Base-by-base conservation (phyloP, 2,888 invertebrate genomes). In the Gymnosoma rotundatum region DNA sequence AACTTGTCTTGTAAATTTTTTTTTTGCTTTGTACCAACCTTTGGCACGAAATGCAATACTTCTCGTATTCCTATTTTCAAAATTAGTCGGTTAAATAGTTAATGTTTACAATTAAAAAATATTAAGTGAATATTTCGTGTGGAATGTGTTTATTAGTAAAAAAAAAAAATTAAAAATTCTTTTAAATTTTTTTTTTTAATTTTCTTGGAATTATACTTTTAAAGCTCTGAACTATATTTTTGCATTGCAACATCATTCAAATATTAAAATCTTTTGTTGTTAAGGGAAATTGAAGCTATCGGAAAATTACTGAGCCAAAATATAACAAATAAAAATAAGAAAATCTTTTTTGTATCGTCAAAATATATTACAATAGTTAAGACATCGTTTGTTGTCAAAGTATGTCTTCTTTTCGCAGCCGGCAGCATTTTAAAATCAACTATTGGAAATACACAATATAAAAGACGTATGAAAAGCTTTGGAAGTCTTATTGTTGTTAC, bases 281-380 rank as follows among this genome's bases (percentile, higher is more conserved):
- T 50, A 45, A 20, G 18, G 52, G 20, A 69, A 50, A 76, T 69
- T 76, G 32, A 76, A 69, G 25, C n/a, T 14, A 61, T 69, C 58
- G 58, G 38, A 50, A 25, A 36, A 50, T 38, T 5, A 38, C 48
- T 50, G 38, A 50, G 14, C 16, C 32, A 48, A 32, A 32, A 32
- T 32, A 32, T 8, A 32, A 32, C 3, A 32, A 32, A 32, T 2
- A 52, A 1, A 45, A n/a, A 25, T 32, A 54, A 7, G 32, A 67
- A 76, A 52, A 52, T 42, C 20, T 64, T 56, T 48, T 32, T 75
- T 18, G 18, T 64, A 48, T 64, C 36, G 56, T 42, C 32, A 16
- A 58, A 66, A 56, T 45, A 56, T 48, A 42, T 36, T 32, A 56
- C 45, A 21, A 63, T 8, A 18, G 42, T 14, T 70, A 52, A 36